Base-by-base conservation (phyloP, 2,888 invertebrate genomes). In the Acrobasis repandana region DNA sequence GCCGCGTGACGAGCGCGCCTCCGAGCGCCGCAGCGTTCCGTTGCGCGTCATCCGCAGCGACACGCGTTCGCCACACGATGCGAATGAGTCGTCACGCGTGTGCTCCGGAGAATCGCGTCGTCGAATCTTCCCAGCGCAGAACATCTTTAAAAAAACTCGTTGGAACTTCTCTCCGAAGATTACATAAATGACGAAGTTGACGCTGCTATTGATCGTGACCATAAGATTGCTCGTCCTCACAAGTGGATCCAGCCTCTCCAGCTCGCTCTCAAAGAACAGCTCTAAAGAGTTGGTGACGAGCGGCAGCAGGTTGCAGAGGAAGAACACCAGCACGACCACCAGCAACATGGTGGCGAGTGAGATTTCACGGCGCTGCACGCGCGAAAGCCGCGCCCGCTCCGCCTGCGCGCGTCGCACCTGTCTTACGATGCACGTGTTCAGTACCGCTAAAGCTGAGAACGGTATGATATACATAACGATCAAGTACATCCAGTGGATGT, bases 161-260 rank as follows among this genome's bases (percentile, higher is more conserved):
- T 97, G 97, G 91, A 99, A 99, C 85, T 99, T 98, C 83, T 98
- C 97, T 1, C 99, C 99, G 85, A 99, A 98, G 69, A 98, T 98
- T 69, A 98, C 98, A 92, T 99, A 99, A 74, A 99, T 98, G 68
- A 99, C 95, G 85, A 99, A 99, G 90, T 99, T 99, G 66, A 98
- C 97, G 80, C 98, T 98, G 79, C 98, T 98, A 93, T 99, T 99
- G 83, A 99, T 95, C 67, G 98, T 98, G 61, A 99, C 98, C 66
- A 99, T 94, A 61, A 99, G 94, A 89, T 99, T 99, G 79, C 97
- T 97, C 46, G 94, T 94, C 77, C 96, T 96, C 59, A 97, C 95
- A 74, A 97, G 92, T 75, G 95, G 94, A 73, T 95, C 94, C 68
- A 91, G 83, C 61, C 78, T 75, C 64, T 90, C 90, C 63, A 90